A percentile compares a stretch with the other conserved stretches of the same genome.
Evolutionary conservation across 2,113 vertebrate genomes (phyloP).

Genomic region (Aix galericulata): DNA sequence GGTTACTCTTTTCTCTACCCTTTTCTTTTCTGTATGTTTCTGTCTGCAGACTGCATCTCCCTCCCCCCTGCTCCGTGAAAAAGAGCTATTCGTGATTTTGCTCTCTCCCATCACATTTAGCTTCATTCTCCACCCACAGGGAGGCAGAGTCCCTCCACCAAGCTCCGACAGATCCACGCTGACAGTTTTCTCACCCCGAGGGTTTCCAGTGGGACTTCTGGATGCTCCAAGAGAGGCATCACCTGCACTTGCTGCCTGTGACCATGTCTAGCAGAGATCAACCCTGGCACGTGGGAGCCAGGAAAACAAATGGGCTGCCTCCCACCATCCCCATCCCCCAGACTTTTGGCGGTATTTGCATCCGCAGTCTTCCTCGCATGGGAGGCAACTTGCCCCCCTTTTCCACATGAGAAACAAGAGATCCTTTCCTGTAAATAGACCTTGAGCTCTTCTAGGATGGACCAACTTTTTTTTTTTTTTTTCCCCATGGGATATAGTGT

Average conservation of each 20-base stretch:
- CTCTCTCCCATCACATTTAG: neutral
- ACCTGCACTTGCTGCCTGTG: neutral
- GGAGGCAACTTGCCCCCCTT: neutral
- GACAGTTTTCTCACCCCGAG: neutral
- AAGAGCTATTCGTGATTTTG: neutral
- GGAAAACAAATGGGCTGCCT: neutral
- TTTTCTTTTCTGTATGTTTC: neutral
- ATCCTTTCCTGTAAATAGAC: neutral
- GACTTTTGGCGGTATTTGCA: neutral
- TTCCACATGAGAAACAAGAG: neutral
- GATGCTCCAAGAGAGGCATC: neutral
- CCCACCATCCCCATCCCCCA: neutral
- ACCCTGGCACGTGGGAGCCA: fast-evolving
- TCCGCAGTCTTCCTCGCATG: neutral
- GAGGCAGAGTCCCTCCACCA: conserved; percentile 34
- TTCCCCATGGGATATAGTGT: neutral
- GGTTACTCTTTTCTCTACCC: neutral
- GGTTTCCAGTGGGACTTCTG: neutral
- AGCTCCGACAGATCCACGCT: neutral
- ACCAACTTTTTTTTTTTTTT: neutral
- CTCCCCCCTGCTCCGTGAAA: neutral
- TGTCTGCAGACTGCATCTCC: neutral
- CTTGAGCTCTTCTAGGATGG: neutral
- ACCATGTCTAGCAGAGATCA: neutral
- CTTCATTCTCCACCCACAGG: conserved; percentile 11